phyloP scores from a whole-genome alignment of 64 coral and sea anemone genomes.

The Montipora sp. region DNA sequence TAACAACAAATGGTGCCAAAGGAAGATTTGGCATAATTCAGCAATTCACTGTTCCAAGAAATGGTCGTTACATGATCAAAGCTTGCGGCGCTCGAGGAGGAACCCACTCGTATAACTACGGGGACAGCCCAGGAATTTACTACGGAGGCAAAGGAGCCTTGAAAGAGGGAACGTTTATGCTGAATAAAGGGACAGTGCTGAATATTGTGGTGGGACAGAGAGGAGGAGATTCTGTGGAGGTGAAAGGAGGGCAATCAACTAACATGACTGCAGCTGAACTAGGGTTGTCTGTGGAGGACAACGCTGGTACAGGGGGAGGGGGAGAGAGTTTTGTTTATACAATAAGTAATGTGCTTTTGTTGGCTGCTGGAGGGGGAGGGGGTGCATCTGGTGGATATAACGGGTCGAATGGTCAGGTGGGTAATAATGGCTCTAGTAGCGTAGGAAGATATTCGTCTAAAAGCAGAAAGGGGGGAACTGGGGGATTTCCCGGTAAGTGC shows the following conservation, averaged over 20 bases:
- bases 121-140: background rate
- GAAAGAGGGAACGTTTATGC: background rate
- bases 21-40: slow-evolving; percentile 17
- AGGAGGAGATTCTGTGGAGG: too few species aligned
- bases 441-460: background rate
- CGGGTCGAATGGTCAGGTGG: slow-evolving; percentile 22
- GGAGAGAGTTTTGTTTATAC: too few species aligned
- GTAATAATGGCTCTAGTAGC: slow-evolving; percentile 31
- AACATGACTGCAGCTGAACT: background rate
- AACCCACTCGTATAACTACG: too few species aligned
- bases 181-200: background rate
- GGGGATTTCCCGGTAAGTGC: slow-evolving; percentile 31
- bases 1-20: background rate
- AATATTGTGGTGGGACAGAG: too few species aligned
- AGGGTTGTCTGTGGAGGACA: background rate
- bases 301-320: too few species aligned
- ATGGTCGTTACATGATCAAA: background rate
- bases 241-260: background rate
- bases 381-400: slow-evolving; percentile 40
- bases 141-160: background rate
- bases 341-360: background rate
- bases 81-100: background rate
- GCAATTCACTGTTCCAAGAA: background rate
- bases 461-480: slow-evolving; percentile 1
- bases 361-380: slow-evolving; percentile 50